A percentile compares a stretch with the other conserved stretches of the same genome.
Evolutionary conservation across 2,888 invertebrate genomes (phyloP).

Genomic region (Ferrisia virgata): DNA sequence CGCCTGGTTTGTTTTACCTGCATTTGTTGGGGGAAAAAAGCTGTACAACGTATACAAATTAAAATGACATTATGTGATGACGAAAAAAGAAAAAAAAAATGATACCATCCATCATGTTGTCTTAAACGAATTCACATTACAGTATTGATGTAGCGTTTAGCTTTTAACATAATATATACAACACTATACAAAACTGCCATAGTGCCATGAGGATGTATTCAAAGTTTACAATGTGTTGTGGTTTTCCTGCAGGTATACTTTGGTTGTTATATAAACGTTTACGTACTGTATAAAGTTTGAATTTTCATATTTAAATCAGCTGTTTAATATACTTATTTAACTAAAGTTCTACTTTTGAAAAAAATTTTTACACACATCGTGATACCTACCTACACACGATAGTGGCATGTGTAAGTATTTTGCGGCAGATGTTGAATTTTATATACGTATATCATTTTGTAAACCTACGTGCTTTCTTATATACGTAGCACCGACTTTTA

Average conservation of each 20-base stretch:
- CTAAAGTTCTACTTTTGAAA: not conserved
- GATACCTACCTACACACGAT: not conserved
- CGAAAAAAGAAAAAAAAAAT: not conserved
- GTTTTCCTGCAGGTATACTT: not conserved
- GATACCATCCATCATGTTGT: constrained; percentile 10
- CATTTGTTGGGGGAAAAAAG: not conserved
- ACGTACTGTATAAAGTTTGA: not conserved
- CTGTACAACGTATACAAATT: not conserved
- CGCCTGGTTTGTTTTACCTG: not conserved
- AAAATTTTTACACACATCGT: not conserved
- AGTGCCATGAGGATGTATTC: not conserved
- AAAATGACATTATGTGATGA: constrained; percentile 22
- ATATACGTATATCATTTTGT: not conserved
- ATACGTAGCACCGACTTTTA: not conserved
- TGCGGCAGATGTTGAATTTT: not conserved
- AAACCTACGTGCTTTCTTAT: not conserved
- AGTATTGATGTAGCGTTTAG: constrained; percentile 16
- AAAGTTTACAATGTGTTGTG: not conserved
- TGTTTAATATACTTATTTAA: not conserved
- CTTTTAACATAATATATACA: constrained; percentile 16
- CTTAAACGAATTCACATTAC: constrained; percentile 7
- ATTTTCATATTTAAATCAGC: not conserved
- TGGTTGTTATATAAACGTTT: not conserved
- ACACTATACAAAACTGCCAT: not conserved
- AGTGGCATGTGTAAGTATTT: not conserved